Base-by-base conservation (phyloP, 2,888 invertebrate species). In the Seira ritae region DNA sequence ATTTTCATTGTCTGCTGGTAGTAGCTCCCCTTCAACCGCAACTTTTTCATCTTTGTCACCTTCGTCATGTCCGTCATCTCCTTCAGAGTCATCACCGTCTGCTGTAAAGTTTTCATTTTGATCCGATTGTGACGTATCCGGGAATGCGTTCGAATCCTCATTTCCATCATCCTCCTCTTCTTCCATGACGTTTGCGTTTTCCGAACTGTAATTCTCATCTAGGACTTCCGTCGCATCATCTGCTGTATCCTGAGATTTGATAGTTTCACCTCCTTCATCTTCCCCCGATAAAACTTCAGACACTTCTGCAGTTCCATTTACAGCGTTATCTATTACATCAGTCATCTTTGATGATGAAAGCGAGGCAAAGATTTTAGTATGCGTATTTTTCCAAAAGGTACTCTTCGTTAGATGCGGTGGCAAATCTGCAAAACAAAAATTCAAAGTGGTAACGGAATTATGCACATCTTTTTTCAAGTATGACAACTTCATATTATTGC, bases 11-110 rank as follows among this genome's bases (percentile, higher is more conserved):
- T 23, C 17, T n/a, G 1, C 24, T 3, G 15, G 22, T 23, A 15
- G 2, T 6, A 12, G 17, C n/a, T 69, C 77, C n/a, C 22, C 71
- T 10, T 42, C 55, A 4, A 17, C 55, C 20, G 4, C 55, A 12
- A 12, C 73, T 46, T 17, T 80, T 1, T 72, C 76, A 15, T 62
- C 80, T 6, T 70, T 55, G 15, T 15, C 55, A 6, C 12, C 55
- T n/a, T 17, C 31, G n/a, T 69, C 69, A 23, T 22, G n/a, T 3
- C 15, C 22, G 20, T 82, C 77, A 10, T 80, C 73, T 1, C 46
- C 74, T n/a, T 75, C 67, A 10, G 65, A 75, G 10, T 70, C 50
- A 4, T 74, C 80, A 19, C 42, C 68, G 31, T 37, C 24, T 10
- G 73, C 17, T 8, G 20, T 17, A 3, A 15, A 46, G 8, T 24